phyloP scores from a whole-genome alignment of 2,113 vertebrate genomes.

The Tympanuchus pallidicinctus region DNA sequence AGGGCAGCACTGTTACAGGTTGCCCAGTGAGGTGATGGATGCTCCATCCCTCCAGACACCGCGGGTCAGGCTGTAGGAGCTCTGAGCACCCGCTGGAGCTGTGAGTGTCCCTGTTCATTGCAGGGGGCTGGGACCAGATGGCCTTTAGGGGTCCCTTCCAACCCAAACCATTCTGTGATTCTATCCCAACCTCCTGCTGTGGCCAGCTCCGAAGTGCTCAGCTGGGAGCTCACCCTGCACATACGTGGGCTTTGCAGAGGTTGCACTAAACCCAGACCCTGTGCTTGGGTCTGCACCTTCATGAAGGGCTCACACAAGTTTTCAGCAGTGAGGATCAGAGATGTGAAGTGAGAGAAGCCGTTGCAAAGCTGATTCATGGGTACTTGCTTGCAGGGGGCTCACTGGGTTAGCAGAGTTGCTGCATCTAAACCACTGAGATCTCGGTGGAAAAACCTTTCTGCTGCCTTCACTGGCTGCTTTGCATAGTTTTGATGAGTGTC shows the following conservation, averaged over 20 bases:
- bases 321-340: neutral
- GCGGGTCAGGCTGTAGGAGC: no score
- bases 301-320: fast-evolving
- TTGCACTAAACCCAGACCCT: fast-evolving
- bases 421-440: neutral
- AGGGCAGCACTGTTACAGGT: no score
- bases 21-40: no score
- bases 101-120: no score
- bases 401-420: neutral
- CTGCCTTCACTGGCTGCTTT: neutral
- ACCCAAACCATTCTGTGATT: no score
- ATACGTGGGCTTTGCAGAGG: fast-evolving
- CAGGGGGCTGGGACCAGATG: no score
- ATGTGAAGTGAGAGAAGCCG: neutral
- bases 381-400: neutral
- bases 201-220: neutral
- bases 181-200: no score
- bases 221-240: neutral
- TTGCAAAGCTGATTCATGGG: neutral
- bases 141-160: no score
- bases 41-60: no score
- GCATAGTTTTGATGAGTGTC: fast-evolving
- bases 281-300: fast-evolving
- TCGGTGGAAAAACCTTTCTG: neutral
- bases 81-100: no score